Base-by-base conservation (phyloP, 1,140 invertebrate species). In the Agraylea sexmaculata region DNA sequence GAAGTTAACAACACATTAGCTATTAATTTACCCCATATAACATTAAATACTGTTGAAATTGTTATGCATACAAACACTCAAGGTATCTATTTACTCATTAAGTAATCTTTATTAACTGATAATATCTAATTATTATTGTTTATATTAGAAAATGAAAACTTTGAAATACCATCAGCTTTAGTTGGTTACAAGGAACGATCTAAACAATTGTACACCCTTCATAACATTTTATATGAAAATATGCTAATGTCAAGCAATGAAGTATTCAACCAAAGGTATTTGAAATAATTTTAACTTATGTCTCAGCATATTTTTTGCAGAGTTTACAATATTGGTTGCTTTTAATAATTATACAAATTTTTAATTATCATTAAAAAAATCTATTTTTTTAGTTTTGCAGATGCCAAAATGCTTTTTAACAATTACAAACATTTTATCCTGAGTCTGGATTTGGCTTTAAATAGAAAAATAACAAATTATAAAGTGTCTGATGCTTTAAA, bases 181-280 rank as follows among this genome's bases (percentile, higher is more conserved):
- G 53, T 55, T 23, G 53, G 60, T 20, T 52, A 59, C 19, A 47
- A 48, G 8, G 51, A 56, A n/a, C 58, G 64, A 46, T 64, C 58
- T 0, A 50, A 53, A 18, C 54, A 59, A 41, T 33, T 67, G 15
- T 47, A 40, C 2, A 46, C 43, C 6, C 40, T 65, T 19, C 48
- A 60, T 11, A 57, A 60, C 36, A 51, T 57, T 19, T 31, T 67
- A 5, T 67, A 61, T 60, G 62, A 61, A 41, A 67, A 67, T 46
- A 57, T 60, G 42, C 57, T 53, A 4, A 54, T 56, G 4, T 45
- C 64, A 21, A 53, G 58, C 23, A 38, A 51, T 1, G 40, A 51
- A 10, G 51, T 53, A 37, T 22, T 45, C 15, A 27, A 41, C 22
- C 29, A 36, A 32, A 21, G 23, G 47, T 49, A 40, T 31, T 31